Evolutionary conservation across 2,797 vertebrate species (phyloP), one percentile per base, ranked within the genome.

Genomic region (Cyprinodon diabolis): DNA sequence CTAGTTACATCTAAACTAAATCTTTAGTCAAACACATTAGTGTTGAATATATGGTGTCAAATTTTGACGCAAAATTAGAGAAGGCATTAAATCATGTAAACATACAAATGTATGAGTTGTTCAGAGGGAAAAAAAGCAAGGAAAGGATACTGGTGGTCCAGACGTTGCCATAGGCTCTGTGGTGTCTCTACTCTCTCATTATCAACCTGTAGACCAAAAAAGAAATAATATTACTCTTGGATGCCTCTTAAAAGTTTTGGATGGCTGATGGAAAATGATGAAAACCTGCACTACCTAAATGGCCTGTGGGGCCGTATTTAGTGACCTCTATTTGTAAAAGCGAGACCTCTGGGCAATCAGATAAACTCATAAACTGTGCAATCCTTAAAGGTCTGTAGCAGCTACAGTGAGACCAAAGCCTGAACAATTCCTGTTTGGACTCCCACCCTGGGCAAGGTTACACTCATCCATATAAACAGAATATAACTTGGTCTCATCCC

Each of bases 91-190:
- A 58, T 19, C 2, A 14, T 12, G 23, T 23, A 4, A 11, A 57
- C 6, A 23, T 68, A 60, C 77, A 87, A 52, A 82, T 80, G 76
- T 68, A 63, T 73, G 57, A 77, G 74, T 66, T 58, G 66, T 79
- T 69, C n/a, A 37, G 15, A 75, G 70, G 71, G 84, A 68, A 69
- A 80, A 63, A 78, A 74, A 81, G 72, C 58, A 65, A 80, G 87
- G 74, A 90, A 92, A 90, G 84, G 90, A 87, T 89, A 90, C 90
- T 83, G 84, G 83, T 78, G 68, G 83, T 91, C 85, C 80, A 90
- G 89, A 66, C 71, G 57, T 76, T 87, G 81, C 89, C 87, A 90
- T 68, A 88, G 81, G 74, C 85, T 74, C 17, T 2, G 57, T 74
- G 89, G 80, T 88, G 86, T 82, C 77, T 90, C 87, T 77, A 77